These are phyloP conservation scores for Barbus barbus DNA, from an alignment of 2,113 vertebrate species.

Conservation along the genomic window DNA sequence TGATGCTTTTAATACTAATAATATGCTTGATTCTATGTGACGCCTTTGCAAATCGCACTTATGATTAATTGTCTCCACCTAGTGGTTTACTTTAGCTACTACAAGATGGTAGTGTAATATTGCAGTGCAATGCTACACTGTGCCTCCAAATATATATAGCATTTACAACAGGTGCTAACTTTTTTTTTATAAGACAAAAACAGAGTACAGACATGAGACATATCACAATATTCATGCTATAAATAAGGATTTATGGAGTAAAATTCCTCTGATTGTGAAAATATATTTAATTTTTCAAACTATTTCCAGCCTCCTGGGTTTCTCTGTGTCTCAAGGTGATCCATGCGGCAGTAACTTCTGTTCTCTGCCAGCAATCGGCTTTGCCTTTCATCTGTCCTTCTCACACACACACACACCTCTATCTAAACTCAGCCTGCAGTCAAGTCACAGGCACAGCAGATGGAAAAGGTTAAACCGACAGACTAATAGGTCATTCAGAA, in stretches of 20 bases:
- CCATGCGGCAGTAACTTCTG: constrained; percentile 57
- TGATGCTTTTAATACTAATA: background rate
- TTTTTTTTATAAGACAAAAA: background rate
- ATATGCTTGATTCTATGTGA: background rate
- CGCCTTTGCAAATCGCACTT: background rate
- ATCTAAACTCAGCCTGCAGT: constrained; percentile 23
- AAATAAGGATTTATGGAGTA: background rate
- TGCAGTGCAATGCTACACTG: no score
- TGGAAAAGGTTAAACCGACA: background rate
- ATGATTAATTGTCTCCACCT: constrained; percentile 40
- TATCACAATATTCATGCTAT: background rate
- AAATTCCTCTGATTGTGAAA: background rate
- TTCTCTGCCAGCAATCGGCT: background rate
- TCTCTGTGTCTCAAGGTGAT: constrained; percentile 19
- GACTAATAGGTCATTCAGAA: background rate
- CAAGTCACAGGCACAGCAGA: background rate
- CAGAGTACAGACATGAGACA: background rate
- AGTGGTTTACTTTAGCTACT: background rate
- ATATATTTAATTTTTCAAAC: background rate
- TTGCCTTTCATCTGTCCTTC: constrained; percentile 39
- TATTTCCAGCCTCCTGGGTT: background rate
- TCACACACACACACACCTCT: constrained; percentile 7
- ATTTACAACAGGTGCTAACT: background rate
- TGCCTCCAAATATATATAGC: background rate
- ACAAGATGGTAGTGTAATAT: background rate